Evolutionary conservation across 2,888 invertebrate species (phyloP), one percentile per base, ranked within the genome.

Genomic region (Tenthredo scrophulariae): DNA sequence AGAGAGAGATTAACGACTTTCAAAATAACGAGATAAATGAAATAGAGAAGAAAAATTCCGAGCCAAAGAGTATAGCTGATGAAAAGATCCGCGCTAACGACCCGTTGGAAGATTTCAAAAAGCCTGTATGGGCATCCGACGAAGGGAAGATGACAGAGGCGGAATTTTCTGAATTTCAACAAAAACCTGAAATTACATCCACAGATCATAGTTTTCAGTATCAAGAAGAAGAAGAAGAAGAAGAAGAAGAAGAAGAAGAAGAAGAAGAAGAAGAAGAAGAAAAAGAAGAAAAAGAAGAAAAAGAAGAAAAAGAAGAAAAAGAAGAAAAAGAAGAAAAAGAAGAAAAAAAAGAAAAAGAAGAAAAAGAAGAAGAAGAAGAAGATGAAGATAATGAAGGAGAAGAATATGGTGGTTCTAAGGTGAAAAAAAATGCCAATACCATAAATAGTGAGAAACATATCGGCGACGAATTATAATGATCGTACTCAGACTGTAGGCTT

Each of bases 401-500:
- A 84, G 33, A 87, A 26, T 84, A 87, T 82, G 54, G 67, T 40
- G 86, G 29, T 13, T 85, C 88, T 83, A 43, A 80, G 70, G 83
- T 86, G 75, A 86, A 79, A 84, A 85, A 85, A 7, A 84, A 87
- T 67, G 70, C 33, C 54, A 84, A 87, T 84, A 85, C 85, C 84
- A 87, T 86, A 77, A 86, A 87, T 84, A 72, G 84, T n/a, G 85
- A 80, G 46, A 89, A 89, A 89, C 91, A 89, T 88, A 88, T 88
- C 88, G 88, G 88, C 70, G 90, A 91, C 86, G 91, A 91, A 86
- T 90, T 91, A 87, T 91, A 91, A 91, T 88, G 86, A 88, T 86
- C 75, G 86, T 86, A 86, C 65, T 85, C 84, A 79, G 80, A 58
- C 86, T 86, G 85, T 88, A 89, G 87, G n/a, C 84, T 84, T 18